Conservation (phyloP, 30 jellyfish, hydroid and myxozoan species). For the Cassiopea andromeda region DNA sequence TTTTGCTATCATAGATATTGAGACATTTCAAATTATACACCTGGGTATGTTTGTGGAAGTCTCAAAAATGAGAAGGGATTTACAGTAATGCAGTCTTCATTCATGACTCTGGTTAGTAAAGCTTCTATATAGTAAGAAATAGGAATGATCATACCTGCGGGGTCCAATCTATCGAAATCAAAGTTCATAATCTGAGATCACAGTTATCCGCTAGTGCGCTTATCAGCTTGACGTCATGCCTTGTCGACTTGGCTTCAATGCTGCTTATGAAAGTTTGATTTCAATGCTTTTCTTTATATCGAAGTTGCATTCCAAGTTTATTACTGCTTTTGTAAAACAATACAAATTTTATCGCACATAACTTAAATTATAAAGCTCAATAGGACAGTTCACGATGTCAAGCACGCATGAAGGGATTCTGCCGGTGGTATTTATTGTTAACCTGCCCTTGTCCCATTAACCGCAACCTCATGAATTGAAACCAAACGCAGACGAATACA, state of each 20-base stretch:
- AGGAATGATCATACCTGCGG: background rate
- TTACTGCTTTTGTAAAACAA: background rate
- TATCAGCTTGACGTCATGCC: background rate
- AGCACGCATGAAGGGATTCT: conserved; percentile 53
- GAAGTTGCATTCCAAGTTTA: background rate
- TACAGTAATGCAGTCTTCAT: background rate
- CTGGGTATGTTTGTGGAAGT: too few species aligned
- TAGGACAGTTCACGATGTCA: background rate
- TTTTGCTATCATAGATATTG: too few species aligned
- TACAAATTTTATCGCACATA: background rate
- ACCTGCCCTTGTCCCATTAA: conserved; percentile 14
- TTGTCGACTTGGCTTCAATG: too few species aligned
- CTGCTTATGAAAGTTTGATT: too few species aligned
- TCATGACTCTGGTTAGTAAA: background rate
- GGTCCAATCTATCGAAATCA: background rate
- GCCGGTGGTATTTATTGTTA: conserved; percentile 47
- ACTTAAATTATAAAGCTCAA: background rate
- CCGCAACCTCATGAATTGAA: conserved; percentile 30
- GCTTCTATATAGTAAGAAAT: background rate
- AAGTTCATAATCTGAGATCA: conserved; percentile 38
- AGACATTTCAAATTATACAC: too few species aligned
- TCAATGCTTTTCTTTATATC: background rate
- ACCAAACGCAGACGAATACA: background rate
- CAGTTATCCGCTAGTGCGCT: background rate
- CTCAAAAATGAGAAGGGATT: background rate